Conservation (phyloP, 2,888 invertebrate genomes). For the Chesias legatella region DNA sequence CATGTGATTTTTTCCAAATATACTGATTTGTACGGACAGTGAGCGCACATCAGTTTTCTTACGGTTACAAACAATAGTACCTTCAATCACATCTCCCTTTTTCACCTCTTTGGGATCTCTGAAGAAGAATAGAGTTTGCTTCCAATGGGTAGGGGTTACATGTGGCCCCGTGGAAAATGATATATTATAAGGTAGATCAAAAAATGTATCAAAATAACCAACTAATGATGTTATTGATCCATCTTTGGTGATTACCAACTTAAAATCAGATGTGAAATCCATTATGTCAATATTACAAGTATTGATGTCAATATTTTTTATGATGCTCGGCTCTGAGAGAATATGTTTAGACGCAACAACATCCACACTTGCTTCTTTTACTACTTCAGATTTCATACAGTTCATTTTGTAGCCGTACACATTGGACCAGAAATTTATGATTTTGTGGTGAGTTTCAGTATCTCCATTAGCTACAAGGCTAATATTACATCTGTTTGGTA, state of each 20-base stretch:
- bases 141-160: slow-evolving; percentile 92
- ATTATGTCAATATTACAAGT: slow-evolving; percentile 86
- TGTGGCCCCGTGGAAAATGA: slow-evolving; percentile 90
- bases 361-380: slow-evolving; percentile 84
- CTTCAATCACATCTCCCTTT: slow-evolving; percentile 82
- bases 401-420: slow-evolving; percentile 97
- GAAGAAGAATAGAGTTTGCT: slow-evolving; percentile 94
- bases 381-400: slow-evolving; percentile 91
- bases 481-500: slow-evolving; percentile 92
- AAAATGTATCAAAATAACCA: slow-evolving; percentile 95
- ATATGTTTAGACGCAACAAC: slow-evolving; percentile 79
- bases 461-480: slow-evolving; percentile 91
- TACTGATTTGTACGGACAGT: slow-evolving; percentile 84
- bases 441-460: slow-evolving; percentile 84
- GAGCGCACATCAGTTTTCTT: slow-evolving; percentile 87
- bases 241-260: slow-evolving; percentile 81
- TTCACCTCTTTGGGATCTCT: slow-evolving; percentile 86
- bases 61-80: slow-evolving; percentile 87
- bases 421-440: slow-evolving; percentile 93
- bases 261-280: slow-evolving; percentile 86
- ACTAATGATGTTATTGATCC: slow-evolving; percentile 89
- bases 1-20: slow-evolving; percentile 81
- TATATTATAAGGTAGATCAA: slow-evolving; percentile 85
- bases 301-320: slow-evolving; percentile 88
- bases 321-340: slow-evolving; percentile 82